A percentile compares a stretch with the other conserved stretches of the same genome.
These are phyloP conservation scores for Chiridota heheva DNA, from an alignment of 35 echinoderm and acorn worm species.

Conservation along the genomic window DNA sequence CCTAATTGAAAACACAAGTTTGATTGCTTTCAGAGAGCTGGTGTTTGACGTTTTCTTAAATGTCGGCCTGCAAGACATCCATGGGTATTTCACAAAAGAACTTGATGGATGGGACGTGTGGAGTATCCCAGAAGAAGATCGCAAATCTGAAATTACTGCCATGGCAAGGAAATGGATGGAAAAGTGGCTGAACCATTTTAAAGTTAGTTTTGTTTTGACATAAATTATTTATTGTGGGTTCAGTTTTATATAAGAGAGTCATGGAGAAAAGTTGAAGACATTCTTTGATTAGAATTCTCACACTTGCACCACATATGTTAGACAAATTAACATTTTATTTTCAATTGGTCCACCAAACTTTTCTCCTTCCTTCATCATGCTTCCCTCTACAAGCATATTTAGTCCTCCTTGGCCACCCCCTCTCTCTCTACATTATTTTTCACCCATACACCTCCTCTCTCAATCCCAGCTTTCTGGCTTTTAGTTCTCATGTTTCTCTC, in stretches of 20 bases:
- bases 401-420: too few species aligned
- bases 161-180: conserved; percentile 89
- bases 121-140: conserved; percentile 77
- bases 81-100: conserved; percentile 95
- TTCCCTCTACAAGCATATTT: too few species aligned
- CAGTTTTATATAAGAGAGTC: neutral
- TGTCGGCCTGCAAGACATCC: conserved; percentile 80
- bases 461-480: too few species aligned
- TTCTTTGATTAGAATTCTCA: too few species aligned
- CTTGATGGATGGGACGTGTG: conserved; percentile 96
- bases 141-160: conserved; percentile 62
- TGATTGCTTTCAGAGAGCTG: conserved; percentile 74
- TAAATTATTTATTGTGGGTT: neutral
- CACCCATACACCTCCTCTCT: too few species aligned
- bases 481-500: too few species aligned
- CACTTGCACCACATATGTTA: too few species aligned
- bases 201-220: conserved; percentile 44
- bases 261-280: neutral
- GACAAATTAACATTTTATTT: too few species aligned
- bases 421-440: too few species aligned
- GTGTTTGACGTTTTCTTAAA: conserved; percentile 71
- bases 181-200: conserved; percentile 82
- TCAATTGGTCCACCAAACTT: too few species aligned
- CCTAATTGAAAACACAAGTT: too few species aligned
- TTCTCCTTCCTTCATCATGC: too few species aligned